These are phyloP conservation scores for Chondrilla cf. caribensis DNA, from an alignment of 37 sponge, comb jelly and placozoan species.

Conservation along the genomic window DNA sequence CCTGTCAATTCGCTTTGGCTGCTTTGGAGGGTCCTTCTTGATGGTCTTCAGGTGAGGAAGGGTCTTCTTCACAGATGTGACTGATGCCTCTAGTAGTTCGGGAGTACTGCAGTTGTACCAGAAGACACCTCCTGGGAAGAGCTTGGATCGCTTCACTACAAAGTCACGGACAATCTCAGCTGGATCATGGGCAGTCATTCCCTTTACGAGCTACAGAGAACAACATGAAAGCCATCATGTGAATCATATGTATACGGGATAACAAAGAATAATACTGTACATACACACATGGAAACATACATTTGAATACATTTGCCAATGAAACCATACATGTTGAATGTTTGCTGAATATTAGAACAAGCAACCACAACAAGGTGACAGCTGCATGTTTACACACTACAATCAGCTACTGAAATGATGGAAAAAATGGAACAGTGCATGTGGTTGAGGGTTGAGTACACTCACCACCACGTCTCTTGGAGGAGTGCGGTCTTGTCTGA, in stretches of 20 bases:
- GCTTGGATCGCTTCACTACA: constrained; percentile 18
- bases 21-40: background rate
- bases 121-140: constrained; percentile 51
- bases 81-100: constrained; percentile 34
- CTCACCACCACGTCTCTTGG: constrained; percentile 52
- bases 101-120: constrained; percentile 20
- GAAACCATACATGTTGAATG: too few species aligned
- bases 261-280: constrained; percentile 14
- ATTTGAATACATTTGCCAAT: too few species aligned
- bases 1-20: too few species aligned
- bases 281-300: background rate
- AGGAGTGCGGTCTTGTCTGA: constrained; percentile 16
- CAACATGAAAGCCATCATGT: background rate
- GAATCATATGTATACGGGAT: too few species aligned
- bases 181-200: constrained; percentile 24
- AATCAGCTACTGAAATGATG: too few species aligned
- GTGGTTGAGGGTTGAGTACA: too few species aligned
- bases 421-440: too few species aligned
- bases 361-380: too few species aligned
- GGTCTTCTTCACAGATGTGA: constrained; percentile 20
- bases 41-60: background rate
- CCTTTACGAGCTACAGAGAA: constrained; percentile 35
- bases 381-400: too few species aligned
- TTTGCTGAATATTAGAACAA: too few species aligned
- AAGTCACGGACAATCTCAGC: constrained; percentile 44